Evolutionary conservation across 2,888 invertebrate species (phyloP), one percentile per base, ranked within the genome.

Genomic region (Calameuta pallipes): DNA sequence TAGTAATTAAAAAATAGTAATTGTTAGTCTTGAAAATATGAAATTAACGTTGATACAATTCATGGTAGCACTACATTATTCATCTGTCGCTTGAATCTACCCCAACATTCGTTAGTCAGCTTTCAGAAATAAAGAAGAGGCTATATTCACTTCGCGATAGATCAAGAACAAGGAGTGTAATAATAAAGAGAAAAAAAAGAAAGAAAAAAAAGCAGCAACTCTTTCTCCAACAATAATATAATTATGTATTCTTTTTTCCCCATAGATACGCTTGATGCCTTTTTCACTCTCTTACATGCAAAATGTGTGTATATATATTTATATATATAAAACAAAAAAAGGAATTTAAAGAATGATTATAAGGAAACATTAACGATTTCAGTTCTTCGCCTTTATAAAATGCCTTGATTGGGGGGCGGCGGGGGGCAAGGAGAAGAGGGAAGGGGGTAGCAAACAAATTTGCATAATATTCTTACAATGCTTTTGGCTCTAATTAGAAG

Each of bases 11-110:
- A 87, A 84, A 83, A 81, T 88, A 84, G 83, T 87, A 85, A 56
- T 87, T 88, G 88, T 88, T 88, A 88, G 88, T 86, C 86, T 86
- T 85, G 85, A 87, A 88, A 88, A 86, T 88, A 88, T 87, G 82
- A 88, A 85, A 79, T 74, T 69, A 82, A 84, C 85, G 86, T 83
- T 82, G 83, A 87, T 87, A 87, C 83, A 83, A 86, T 86, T 73
- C 83, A 82, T 83, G 83, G 80, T 82, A 86, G 81, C 80, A 81
- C 80, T 83, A 82, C 73, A 80, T 82, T 83, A 71, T 12, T 71
- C 71, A 31, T 71, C 71, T 15, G 12, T 71, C 71, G 33, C 33
- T 30, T 15, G 31, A 23, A 31, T 34, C 31, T 71, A 13, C 3
- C 34, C 33, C 23, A 1, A 9, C 12, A 13, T 71, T 33, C 23